These are phyloP conservation scores for Cryptotis parvus DNA, from an alignment of 2,113 vertebrate genomes.

Conservation along the genomic window DNA sequence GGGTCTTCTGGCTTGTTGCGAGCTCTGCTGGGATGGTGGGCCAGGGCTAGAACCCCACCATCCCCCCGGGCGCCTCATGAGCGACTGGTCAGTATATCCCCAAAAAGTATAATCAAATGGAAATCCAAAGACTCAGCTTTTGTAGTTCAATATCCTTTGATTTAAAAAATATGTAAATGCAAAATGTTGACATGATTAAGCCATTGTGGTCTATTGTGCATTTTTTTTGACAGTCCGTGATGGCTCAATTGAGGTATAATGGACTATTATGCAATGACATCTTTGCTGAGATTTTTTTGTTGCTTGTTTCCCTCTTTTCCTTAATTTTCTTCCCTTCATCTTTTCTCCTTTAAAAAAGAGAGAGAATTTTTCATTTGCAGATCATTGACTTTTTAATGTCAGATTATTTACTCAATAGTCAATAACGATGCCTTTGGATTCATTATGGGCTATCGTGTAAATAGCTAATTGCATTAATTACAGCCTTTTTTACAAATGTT, in stretches of 20 bases:
- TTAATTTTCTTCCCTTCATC: slow-evolving; percentile 61
- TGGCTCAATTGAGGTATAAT: slow-evolving; percentile 57
- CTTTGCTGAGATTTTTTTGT: slow-evolving; percentile 20
- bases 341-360: slow-evolving; percentile 55
- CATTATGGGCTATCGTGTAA: slow-evolving; percentile 79
- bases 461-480: slow-evolving; percentile 84
- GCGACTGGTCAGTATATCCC: too few relatives aligned
- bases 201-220: slow-evolving; percentile 59
- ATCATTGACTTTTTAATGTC: slow-evolving; percentile 83
- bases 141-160: slow-evolving; percentile 75
- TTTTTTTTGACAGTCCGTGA: slow-evolving; percentile 67
- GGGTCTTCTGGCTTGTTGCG: too few relatives aligned
- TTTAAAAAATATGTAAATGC: slow-evolving; percentile 72
- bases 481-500: slow-evolving; percentile 83
- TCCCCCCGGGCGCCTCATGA: too few relatives aligned
- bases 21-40: too few relatives aligned
- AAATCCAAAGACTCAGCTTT: slow-evolving; percentile 67
- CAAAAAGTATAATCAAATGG: slow-evolving; percentile 35
- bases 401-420: slow-evolving; percentile 84
- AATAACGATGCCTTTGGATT: slow-evolving; percentile 82
- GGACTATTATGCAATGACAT: slow-evolving; percentile 68
- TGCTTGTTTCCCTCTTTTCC: slow-evolving; percentile 64
- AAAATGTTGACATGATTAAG: slow-evolving; percentile 63
- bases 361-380: slow-evolving; percentile 80
- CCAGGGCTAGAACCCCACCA: too few relatives aligned